These are phyloP conservation scores for Gyps fulvus DNA, from an alignment of 2,113 vertebrate species.

Conservation along the genomic window DNA sequence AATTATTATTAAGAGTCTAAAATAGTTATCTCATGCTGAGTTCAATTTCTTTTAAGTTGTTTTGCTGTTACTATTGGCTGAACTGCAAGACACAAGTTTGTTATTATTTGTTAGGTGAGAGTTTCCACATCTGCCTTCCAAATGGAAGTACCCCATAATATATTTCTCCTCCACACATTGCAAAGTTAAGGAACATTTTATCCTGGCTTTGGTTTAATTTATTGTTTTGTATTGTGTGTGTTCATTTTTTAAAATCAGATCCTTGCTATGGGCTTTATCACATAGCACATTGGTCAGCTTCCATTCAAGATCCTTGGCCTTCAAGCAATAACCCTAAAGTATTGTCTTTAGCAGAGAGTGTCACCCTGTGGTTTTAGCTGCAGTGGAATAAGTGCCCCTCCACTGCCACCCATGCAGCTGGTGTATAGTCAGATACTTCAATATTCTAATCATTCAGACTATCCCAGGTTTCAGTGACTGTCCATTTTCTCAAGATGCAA, in stretches of 20 bases:
- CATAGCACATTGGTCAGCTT: not conserved
- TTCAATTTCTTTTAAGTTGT: not conserved
- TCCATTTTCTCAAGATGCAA: not conserved
- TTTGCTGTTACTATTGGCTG: not conserved
- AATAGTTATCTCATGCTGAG: not conserved
- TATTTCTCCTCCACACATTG: not conserved
- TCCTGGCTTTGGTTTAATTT: not conserved
- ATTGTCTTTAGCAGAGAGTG: not conserved
- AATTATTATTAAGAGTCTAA: not conserved
- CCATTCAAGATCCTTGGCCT: not conserved
- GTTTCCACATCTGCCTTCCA: conserved; percentile 20
- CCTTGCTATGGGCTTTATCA: not conserved
- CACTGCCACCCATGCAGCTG: not conserved
- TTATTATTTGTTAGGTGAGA: not conserved
- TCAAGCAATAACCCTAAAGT: not conserved
- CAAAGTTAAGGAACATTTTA: not conserved
- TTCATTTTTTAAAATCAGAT: not conserved
- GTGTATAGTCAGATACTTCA: not conserved
- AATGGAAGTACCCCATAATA: not conserved
- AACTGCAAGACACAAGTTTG: not conserved
- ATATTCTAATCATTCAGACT: not conserved
- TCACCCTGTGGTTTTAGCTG: not conserved
- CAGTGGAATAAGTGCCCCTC: not conserved
- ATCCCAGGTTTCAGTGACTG: not conserved
- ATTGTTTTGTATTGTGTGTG: not conserved